Evolutionary conservation across 2,888 invertebrate species (phyloP).

Genomic region (Baronia brevicornis): DNA sequence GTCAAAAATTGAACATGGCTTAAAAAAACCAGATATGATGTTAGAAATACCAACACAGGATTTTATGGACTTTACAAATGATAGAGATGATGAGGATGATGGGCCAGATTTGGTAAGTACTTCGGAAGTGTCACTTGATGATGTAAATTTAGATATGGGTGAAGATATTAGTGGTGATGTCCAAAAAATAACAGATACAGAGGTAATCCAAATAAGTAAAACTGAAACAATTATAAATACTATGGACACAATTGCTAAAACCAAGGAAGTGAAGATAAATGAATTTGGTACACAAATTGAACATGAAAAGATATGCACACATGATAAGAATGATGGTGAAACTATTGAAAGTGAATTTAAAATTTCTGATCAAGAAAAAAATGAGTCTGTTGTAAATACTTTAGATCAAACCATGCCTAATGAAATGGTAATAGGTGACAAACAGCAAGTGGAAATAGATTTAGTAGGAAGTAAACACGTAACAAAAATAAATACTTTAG

Average conservation of each 20-base stretch:
- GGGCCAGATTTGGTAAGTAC: conserved; percentile 5
- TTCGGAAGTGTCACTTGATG: conserved; percentile 8
- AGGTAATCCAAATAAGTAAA: background rate
- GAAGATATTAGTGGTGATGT: background rate
- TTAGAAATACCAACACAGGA: conserved; percentile 56
- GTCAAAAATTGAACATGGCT: conserved; percentile 29
- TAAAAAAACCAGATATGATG: conserved; percentile 55
- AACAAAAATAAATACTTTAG: background rate
- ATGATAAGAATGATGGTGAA: conserved; percentile 7
- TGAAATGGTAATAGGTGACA: too few species aligned
- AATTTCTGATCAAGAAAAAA: conserved; percentile 1
- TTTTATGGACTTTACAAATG: conserved; percentile 29
- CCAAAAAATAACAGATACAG: background rate
- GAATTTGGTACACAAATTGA: conserved; percentile 2
- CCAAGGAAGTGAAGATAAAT: conserved; percentile 1
- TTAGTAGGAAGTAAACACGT: too few species aligned
- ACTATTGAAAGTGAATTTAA: too few species aligned
- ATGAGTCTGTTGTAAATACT: too few species aligned
- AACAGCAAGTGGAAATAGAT: too few species aligned
- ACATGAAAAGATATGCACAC: too few species aligned
- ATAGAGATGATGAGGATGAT: conserved; percentile 30
- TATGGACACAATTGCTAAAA: background rate
- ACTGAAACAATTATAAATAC: conserved; percentile 2
- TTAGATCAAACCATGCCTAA: too few species aligned
- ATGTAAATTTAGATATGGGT: background rate